Percentiles rank a stretch among this genome's conserved stretches.
Evolutionary conservation across 2,797 vertebrate species (phyloP).

Genomic region (Brachyrhaphis roseni): DNA sequence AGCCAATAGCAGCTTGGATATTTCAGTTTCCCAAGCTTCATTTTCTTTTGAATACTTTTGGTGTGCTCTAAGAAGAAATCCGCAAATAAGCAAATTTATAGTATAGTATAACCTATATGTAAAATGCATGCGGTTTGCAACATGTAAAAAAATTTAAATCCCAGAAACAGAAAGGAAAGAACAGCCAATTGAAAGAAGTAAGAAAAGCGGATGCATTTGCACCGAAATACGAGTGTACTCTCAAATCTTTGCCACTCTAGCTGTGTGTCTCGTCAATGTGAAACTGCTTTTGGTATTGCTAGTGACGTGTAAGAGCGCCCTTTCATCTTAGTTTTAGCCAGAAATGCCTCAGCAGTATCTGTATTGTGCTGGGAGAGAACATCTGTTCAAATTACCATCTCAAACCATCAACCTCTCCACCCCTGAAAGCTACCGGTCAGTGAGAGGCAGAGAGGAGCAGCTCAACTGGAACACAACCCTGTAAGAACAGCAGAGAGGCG

Average conservation of each 20-base stretch:
- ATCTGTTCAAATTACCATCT: neutral
- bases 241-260: neutral
- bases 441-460: slow-evolving; percentile 2
- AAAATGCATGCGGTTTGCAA: neutral
- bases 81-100: neutral
- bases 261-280: neutral
- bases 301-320: neutral
- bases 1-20: too few relatives aligned
- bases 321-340: neutral
- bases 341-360: neutral
- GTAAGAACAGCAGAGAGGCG: neutral
- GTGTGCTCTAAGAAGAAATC: neutral
- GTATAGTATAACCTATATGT: neutral
- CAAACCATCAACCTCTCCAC: neutral
- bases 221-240: neutral
- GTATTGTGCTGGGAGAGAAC: neutral
- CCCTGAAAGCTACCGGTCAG: neutral
- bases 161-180: neutral
- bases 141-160: neutral
- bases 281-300: neutral
- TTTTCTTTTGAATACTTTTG: neutral
- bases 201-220: neutral
- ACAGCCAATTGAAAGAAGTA: neutral
- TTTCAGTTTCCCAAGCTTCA: neutral
- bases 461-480: neutral